A percentile compares a stretch with the other conserved stretches of the same genome.
These are phyloP conservation scores for Leptinotarsa rubiginosa DNA, from an alignment of 2,888 invertebrate species.

Conservation along the genomic window DNA sequence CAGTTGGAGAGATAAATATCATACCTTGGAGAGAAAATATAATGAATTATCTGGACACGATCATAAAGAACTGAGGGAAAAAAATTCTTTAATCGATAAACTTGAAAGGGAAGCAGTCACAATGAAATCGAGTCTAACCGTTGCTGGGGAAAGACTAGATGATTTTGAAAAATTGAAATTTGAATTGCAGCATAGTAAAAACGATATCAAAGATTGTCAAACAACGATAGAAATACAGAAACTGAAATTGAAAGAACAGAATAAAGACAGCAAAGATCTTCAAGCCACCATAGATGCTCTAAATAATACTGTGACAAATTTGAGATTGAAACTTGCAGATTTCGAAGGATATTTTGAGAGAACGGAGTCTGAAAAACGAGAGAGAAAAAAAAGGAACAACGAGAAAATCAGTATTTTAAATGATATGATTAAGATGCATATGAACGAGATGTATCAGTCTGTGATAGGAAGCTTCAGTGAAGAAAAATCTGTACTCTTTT, in stretches of 20 bases:
- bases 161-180: slow-evolving; percentile 38
- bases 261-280: slow-evolving; percentile 37
- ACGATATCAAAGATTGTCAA: slow-evolving; percentile 38
- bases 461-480: slow-evolving; percentile 53
- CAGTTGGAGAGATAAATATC: slow-evolving; percentile 43
- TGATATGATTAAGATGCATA: slow-evolving; percentile 55
- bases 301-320: slow-evolving; percentile 39
- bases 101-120: slow-evolving; percentile 38
- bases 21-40: slow-evolving; percentile 41
- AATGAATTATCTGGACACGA: slow-evolving; percentile 30
- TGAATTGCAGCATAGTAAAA: slow-evolving; percentile 36
- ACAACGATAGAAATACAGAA: slow-evolving; percentile 42
- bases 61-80: slow-evolving; percentile 32
- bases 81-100: slow-evolving; percentile 29
- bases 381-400: slow-evolving; percentile 26
- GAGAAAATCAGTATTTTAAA: slow-evolving; percentile 26
- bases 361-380: slow-evolving; percentile 37
- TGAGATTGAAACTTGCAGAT: slow-evolving; percentile 44
- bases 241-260: slow-evolving; percentile 43
- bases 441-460: slow-evolving; percentile 60
- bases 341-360: slow-evolving; percentile 39
- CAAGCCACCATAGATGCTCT: slow-evolving; percentile 37
- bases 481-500: slow-evolving; percentile 35
- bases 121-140: slow-evolving; percentile 32
- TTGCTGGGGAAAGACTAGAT: slow-evolving; percentile 34